Conservation (phyloP, 2,113 vertebrate species). For the Salminus brasiliensis region DNA sequence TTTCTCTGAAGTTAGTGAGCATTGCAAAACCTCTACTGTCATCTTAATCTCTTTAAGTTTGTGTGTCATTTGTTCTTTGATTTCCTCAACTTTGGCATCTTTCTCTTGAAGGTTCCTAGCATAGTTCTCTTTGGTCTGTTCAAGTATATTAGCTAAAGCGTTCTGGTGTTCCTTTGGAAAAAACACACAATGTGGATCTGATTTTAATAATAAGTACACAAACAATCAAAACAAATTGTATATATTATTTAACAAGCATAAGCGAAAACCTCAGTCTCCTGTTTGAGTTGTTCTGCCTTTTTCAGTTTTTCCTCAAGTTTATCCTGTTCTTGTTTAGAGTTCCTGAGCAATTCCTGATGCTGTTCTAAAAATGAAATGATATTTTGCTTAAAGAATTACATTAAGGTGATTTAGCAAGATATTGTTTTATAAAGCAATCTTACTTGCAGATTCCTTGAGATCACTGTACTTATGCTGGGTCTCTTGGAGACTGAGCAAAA, state of each 20-base stretch:
- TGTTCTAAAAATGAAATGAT: slow-evolving; percentile 64
- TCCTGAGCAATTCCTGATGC: slow-evolving; percentile 75
- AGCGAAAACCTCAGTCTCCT: slow-evolving; percentile 82
- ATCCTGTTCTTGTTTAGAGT: slow-evolving; percentile 73
- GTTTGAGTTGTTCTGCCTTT: slow-evolving; percentile 71
- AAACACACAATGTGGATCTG: neutral
- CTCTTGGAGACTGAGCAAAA: slow-evolving; percentile 76
- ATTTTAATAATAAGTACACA: neutral
- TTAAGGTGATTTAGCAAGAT: neutral
- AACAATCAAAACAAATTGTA: too few relatives aligned
- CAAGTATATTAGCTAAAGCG: slow-evolving; percentile 72
- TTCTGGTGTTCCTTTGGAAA: slow-evolving; percentile 72
- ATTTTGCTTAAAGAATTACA: slow-evolving; percentile 4
- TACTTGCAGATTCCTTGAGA: slow-evolving; percentile 83
- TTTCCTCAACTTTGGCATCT: slow-evolving; percentile 76
- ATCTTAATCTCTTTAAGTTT: slow-evolving; percentile 72
- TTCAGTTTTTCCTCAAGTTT: slow-evolving; percentile 77
- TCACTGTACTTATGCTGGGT: slow-evolving; percentile 71
- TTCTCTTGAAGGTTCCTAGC: slow-evolving; percentile 76
- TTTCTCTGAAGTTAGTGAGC: slow-evolving; percentile 74
- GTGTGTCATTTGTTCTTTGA: slow-evolving; percentile 71
- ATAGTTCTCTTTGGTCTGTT: slow-evolving; percentile 71
- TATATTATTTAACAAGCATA: too few relatives aligned
- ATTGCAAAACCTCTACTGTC: slow-evolving; percentile 71
- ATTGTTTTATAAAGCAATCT: slow-evolving; percentile 43